Base-by-base conservation (phyloP, 1,140 invertebrate species). In the Eubasilissa regina region DNA sequence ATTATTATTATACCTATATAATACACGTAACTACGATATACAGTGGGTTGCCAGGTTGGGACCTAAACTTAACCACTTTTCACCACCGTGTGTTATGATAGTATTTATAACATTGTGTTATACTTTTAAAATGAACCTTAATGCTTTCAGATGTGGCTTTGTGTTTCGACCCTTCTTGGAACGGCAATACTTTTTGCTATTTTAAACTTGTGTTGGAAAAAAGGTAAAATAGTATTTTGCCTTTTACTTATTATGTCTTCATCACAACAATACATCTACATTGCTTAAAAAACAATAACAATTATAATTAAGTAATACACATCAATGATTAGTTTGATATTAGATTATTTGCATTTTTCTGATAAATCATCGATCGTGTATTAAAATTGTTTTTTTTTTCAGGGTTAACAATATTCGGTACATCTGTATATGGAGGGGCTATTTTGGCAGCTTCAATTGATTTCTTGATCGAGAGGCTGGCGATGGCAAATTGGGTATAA, bases 391-490 rank as follows among this genome's bases (percentile, higher is more conserved):
- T 75, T 13, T 77, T 53, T 55, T 73, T 91, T 87, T 55, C 90
- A 94, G 91, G 90, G 77, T 85, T 94, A 48, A 95, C 94, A 43
- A 93, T 95, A 83, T 86, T 95, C 56, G 94, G 94, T n/a, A 95
- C 94, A 9, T 92, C 92, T 83, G 89, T 95, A 12, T 94, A 95
- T 80, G 95, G 95, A 35, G 93, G 93, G 45, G 94, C 94, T 9
- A 90, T 95, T 44, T 91, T 95, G 81, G 90, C 94, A 1, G 90
- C 90, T 15, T 91, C 93, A 8, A 87, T 94, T 47, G 94, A 96
- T 87, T 95, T 95, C 85, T 95, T 95, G 85, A 90, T 95, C 44
- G 94, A 95, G 85, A 90, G 91, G 79, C 90, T 94, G 84, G 86
- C 91, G 77, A 92, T 94, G 90, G 89, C 94, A 43, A 88, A 91